Evolutionary conservation across 2,797 vertebrate species (phyloP), one percentile per base, ranked within the genome.

Genomic region (Muscicapa comitata): DNA sequence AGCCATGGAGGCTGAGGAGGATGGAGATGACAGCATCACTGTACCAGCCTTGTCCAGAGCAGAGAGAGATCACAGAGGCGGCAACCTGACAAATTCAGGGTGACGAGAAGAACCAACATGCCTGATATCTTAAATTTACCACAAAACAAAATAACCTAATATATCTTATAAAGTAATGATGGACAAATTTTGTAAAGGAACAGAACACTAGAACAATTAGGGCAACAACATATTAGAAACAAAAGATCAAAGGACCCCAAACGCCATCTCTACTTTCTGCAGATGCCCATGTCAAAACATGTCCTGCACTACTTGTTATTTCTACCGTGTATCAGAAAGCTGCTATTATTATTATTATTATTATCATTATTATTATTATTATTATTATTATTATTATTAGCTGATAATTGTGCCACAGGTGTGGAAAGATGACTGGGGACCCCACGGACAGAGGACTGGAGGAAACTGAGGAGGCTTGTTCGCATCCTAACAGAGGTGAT

Each of bases 41-140:
- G 3, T n/a, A 37, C 24, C 26, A 59, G 35, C 18, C 11, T 55
- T 43, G 29, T n/a, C 72, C 47, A 84, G 72, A 78, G 25, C 16
- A 62, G 25, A 47, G 43, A 54, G 25, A 68, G 58, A 48, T 51
- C 50, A 13, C 10, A 6, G 8, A 15, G 12, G 25, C 71, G 48
- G 12, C 33, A 53, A 53, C 54, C 26, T 59, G 61, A 78, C 70
- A 88, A 81, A 80, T 40, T 68, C n/a, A 25, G 61, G 42, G 47
- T 17, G 33, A 58, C 0, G 0, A 77, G 51, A 70, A 67, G 11
- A 38, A 55, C 8, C 20, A 53, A 72, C 24, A 10, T 17, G 10
- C 12, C 55, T 55, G 13, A n/a, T 40, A 50, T 38, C 72, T 81
- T 75, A 59, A 59, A 84, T 66, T 17, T 45, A 70, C 23, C 10